Conservation (phyloP, 2,797 vertebrate species). For the Anomalospiza imberbis region DNA sequence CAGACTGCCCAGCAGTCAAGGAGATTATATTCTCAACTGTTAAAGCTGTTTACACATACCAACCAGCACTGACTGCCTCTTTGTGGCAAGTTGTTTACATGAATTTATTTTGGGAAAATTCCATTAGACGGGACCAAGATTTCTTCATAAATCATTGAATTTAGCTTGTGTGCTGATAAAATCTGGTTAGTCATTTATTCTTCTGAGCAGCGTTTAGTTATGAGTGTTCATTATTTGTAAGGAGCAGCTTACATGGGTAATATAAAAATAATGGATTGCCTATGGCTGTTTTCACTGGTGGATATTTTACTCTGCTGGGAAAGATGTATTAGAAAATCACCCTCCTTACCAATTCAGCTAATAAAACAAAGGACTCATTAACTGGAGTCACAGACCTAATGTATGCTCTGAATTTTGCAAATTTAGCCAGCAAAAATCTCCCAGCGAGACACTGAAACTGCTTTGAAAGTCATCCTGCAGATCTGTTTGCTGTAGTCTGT, state of each 20-base stretch:
- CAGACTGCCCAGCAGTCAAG: constrained; percentile 81
- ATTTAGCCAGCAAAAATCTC: constrained; percentile 48
- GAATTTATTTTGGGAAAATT: constrained; percentile 98
- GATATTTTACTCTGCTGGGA: constrained; percentile 34
- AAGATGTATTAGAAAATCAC: constrained; percentile 38
- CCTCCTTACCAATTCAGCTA: constrained; percentile 7
- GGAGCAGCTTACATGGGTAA: constrained; percentile 33
- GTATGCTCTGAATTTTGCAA: constrained; percentile 40
- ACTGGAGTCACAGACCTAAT: constrained; percentile 33
- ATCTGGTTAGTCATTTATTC: constrained; percentile 84
- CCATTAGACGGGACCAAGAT: constrained; percentile 87
- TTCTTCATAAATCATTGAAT: constrained; percentile 91
- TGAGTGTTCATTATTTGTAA: constrained; percentile 55
- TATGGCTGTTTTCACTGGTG: constrained; percentile 25
- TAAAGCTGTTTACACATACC: constrained; percentile 92
- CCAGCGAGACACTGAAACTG: not conserved
- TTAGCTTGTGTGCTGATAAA: constrained; percentile 91
- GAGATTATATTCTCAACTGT: constrained; percentile 91
- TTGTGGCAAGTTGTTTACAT: constrained; percentile 92
- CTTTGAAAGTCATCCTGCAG: constrained; percentile 40
- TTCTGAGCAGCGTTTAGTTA: constrained; percentile 71
- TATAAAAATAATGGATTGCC: constrained; percentile 32
- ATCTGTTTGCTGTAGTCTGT: not conserved
- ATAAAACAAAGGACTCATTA: constrained; percentile 51
- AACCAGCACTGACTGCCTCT: constrained; percentile 88